These are phyloP conservation scores for Gonatopus flavifemur DNA, from an alignment of 1,140 invertebrate species.

Conservation along the genomic window DNA sequence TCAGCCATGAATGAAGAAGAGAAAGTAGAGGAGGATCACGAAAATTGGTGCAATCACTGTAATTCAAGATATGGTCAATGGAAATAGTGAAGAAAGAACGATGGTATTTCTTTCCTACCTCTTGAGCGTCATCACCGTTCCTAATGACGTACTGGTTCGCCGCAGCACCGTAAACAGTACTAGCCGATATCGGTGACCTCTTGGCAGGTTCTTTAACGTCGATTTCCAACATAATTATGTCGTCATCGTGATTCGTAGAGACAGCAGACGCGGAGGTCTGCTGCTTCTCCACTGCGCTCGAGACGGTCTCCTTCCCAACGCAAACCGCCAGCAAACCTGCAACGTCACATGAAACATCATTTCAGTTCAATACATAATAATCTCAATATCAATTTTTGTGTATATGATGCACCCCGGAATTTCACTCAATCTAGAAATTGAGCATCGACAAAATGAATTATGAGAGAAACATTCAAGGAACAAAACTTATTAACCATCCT, in stretches of 20 bases:
- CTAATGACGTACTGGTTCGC: slow-evolving; percentile 51
- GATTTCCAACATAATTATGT: slow-evolving; percentile 51
- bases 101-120: slow-evolving; percentile 40
- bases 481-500: too few relatives aligned
- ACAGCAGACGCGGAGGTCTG: slow-evolving; percentile 22
- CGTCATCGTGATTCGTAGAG: slow-evolving; percentile 33
- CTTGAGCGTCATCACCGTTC: slow-evolving; percentile 48
- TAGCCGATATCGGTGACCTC: slow-evolving; percentile 48
- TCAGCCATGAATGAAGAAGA: too few relatives aligned
- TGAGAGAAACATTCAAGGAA: too few relatives aligned
- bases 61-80: not conserved
- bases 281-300: slow-evolving; percentile 33
- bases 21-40: too few relatives aligned
- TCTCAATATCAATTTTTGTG: too few relatives aligned
- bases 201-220: slow-evolving; percentile 53
- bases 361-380: too few relatives aligned
- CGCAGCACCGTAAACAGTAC: slow-evolving; percentile 43
- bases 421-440: too few relatives aligned
- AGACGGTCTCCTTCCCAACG: slow-evolving; percentile 38
- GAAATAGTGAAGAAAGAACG: not conserved
- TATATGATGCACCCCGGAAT: too few relatives aligned
- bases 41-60: not conserved
- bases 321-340: slow-evolving; percentile 50
- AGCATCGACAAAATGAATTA: too few relatives aligned
- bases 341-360: too few relatives aligned